These are phyloP conservation scores for Plecturocebus donacophilus DNA, from an alignment of 2,113 vertebrate species.

Conservation along the genomic window DNA sequence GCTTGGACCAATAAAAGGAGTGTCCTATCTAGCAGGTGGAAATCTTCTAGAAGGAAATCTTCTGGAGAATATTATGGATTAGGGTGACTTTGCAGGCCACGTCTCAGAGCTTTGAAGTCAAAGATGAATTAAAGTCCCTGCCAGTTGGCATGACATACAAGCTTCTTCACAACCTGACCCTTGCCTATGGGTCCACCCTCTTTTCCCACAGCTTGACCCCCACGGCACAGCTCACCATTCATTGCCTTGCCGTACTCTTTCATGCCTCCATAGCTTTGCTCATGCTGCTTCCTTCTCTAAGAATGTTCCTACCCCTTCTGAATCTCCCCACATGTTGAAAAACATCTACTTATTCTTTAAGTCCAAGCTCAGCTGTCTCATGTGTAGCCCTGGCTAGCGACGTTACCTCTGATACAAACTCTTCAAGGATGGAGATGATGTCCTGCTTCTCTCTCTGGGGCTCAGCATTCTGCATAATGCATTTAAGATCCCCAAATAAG, in stretches of 20 bases:
- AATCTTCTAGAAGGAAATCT: background rate
- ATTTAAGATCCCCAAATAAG: background rate
- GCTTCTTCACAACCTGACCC: background rate
- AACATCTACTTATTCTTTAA: background rate
- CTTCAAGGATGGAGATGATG: background rate
- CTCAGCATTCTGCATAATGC: background rate
- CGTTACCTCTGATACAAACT: background rate
- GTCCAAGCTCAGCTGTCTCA: background rate
- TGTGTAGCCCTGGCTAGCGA: background rate
- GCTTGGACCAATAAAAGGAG: background rate
- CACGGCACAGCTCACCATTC: rapidly evolving
- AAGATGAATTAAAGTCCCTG: background rate
- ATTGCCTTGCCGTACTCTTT: background rate
- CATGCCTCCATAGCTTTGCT: background rate
- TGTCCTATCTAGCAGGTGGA: background rate
- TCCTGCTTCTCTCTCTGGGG: background rate
- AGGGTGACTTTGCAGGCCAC: background rate
- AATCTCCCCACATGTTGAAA: background rate
- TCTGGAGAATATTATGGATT: background rate
- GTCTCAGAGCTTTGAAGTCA: background rate
- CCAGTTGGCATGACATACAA: too few species aligned
- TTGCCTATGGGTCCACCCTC: background rate
- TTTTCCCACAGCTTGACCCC: background rate
- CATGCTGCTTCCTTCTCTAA: background rate
- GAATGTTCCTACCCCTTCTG: background rate